phyloP scores from a whole-genome alignment of 2,797 vertebrate species.

The Pseudocheirus occidentalis region DNA sequence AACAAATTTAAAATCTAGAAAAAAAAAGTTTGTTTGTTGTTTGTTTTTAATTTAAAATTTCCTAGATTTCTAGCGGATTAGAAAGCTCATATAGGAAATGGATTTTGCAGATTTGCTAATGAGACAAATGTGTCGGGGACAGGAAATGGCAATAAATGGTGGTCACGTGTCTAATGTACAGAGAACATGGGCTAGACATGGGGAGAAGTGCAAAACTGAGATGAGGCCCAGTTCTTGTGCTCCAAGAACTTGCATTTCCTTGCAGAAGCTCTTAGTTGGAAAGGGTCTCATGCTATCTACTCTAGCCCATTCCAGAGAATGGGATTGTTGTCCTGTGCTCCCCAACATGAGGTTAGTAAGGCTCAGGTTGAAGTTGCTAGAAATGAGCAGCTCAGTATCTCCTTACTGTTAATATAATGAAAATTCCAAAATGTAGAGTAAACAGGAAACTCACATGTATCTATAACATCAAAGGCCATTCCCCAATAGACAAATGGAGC shows the following conservation, averaged over 20 bases:
- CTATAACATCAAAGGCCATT: neutral
- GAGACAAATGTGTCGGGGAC: neutral
- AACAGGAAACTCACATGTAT: neutral
- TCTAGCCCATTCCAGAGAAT: neutral
- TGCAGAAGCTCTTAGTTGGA: neutral
- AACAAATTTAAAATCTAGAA: slow-evolving; percentile 17
- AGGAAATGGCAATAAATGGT: neutral
- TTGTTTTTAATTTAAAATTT: neutral
- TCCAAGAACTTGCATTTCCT: neutral
- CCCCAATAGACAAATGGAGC: neutral
- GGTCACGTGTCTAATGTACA: neutral
- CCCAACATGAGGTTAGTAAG: neutral
- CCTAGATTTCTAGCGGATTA: neutral
- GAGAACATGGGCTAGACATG: neutral
- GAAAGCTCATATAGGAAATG: neutral
- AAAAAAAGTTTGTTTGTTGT: neutral
- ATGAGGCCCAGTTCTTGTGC: neutral
- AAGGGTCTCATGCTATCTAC: neutral
- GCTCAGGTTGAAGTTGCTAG: neutral
- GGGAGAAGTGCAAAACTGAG: neutral
- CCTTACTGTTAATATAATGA: neutral
- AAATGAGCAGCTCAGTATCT: neutral
- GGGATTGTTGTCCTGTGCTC: neutral
- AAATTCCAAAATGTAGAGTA: neutral
- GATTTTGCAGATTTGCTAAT: neutral